Conservation (phyloP, 2,113 vertebrate species). For the Dasyornis broadbenti region DNA sequence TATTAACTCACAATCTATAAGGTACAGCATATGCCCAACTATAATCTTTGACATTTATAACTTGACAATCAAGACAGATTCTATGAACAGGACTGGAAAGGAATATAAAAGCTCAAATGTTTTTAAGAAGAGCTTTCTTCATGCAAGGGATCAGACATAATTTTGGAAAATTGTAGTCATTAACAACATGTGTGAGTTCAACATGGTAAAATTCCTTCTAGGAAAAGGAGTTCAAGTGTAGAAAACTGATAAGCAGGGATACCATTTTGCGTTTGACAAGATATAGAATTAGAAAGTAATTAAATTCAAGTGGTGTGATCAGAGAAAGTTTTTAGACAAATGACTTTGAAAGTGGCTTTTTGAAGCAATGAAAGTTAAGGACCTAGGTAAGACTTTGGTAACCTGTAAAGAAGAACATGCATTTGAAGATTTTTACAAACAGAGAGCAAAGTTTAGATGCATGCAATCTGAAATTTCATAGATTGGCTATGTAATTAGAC, state of each 20-base stretch:
- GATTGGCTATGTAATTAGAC: neutral
- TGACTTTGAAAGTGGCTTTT: neutral
- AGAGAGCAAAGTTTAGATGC: neutral
- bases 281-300: neutral
- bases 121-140: neutral
- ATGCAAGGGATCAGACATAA: neutral
- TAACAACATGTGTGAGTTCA: neutral
- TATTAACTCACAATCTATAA: neutral
- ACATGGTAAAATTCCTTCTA: neutral
- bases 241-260: neutral
- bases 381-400: neutral
- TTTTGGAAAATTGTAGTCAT: neutral
- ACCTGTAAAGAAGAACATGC: conserved; percentile 25
- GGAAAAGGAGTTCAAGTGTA: neutral
- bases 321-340: neutral
- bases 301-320: neutral
- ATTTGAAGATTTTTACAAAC: neutral
- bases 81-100: neutral
- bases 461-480: neutral
- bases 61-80: neutral
- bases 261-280: neutral
- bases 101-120: neutral
- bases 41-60: neutral
- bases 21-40: neutral
- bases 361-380: neutral